A percentile compares a stretch with the other conserved stretches of the same genome.
phyloP scores from a whole-genome alignment of 2,113 vertebrate species.

The Catharus minimus region DNA sequence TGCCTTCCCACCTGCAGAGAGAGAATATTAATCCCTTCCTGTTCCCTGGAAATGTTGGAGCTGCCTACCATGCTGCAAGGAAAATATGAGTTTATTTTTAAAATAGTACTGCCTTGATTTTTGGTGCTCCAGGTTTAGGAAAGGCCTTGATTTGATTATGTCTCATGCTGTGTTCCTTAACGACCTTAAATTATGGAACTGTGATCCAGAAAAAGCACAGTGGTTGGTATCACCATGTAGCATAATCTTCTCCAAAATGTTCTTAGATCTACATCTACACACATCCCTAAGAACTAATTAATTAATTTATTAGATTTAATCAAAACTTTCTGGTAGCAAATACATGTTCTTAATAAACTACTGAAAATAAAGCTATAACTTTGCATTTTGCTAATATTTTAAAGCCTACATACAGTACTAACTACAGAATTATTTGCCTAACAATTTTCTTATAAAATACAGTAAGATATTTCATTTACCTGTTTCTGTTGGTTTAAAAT shows the following conservation, averaged over 20 bases:
- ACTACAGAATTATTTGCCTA: neutral
- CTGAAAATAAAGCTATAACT: neutral
- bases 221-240: neutral
- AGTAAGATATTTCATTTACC: neutral
- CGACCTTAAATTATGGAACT: neutral
- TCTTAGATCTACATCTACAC: neutral
- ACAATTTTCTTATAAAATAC: neutral
- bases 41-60: neutral
- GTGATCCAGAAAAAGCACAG: neutral
- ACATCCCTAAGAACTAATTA: neutral
- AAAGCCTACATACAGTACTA: neutral
- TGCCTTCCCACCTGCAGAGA: neutral
- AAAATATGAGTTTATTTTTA: constrained; percentile 28
- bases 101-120: neutral
- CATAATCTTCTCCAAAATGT: neutral
- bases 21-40: constrained; percentile 16
- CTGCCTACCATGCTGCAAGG: neutral
- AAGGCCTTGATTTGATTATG: neutral
- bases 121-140: neutral
- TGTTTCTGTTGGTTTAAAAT: neutral
- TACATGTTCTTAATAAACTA: neutral
- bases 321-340: neutral
- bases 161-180: neutral
- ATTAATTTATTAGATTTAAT: neutral
- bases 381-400: neutral